These are phyloP conservation scores for Caenorhabditis sp. DNA, from an alignment of 2,888 invertebrate genomes.

Conservation along the genomic window DNA sequence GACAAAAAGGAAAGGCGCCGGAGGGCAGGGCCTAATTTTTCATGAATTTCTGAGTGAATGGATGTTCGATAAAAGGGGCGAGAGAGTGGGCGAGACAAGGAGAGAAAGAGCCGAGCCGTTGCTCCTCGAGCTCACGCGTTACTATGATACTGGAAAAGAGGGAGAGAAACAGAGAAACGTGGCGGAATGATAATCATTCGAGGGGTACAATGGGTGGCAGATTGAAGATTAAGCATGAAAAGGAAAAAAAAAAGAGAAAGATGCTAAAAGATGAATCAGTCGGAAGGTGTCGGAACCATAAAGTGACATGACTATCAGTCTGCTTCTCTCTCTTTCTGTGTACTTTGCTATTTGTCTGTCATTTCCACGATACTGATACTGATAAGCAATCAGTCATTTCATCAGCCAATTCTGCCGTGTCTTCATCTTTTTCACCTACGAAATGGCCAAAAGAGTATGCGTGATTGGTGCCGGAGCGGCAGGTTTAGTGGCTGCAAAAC, in stretches of 20 bases:
- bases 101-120: slow-evolving; percentile 1
- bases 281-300: background rate
- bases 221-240: background rate
- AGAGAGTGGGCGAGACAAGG: background rate
- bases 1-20: background rate
- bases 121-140: slow-evolving; percentile 11
- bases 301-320: background rate
- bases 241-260: slow-evolving; percentile 6
- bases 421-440: background rate
- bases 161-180: slow-evolving; percentile 2
- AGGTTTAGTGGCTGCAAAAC: slow-evolving; percentile 81
- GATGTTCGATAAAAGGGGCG: background rate
- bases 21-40: slow-evolving; percentile 36
- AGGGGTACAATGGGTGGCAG: background rate
- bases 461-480: slow-evolving; percentile 93
- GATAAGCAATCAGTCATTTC: slow-evolving; percentile 17
- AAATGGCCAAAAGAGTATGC: slow-evolving; percentile 81
- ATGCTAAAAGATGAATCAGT: no score
- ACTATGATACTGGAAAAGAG: background rate
- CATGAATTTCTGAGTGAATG: slow-evolving; percentile 54
- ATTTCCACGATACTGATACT: slow-evolving; percentile 10
- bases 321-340: background rate
- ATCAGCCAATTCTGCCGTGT: background rate
- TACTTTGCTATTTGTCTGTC: background rate
- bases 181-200: slow-evolving; percentile 12